These are phyloP conservation scores for Aspidiotus destructor DNA, from an alignment of 2,888 invertebrate species.

Conservation along the genomic window DNA sequence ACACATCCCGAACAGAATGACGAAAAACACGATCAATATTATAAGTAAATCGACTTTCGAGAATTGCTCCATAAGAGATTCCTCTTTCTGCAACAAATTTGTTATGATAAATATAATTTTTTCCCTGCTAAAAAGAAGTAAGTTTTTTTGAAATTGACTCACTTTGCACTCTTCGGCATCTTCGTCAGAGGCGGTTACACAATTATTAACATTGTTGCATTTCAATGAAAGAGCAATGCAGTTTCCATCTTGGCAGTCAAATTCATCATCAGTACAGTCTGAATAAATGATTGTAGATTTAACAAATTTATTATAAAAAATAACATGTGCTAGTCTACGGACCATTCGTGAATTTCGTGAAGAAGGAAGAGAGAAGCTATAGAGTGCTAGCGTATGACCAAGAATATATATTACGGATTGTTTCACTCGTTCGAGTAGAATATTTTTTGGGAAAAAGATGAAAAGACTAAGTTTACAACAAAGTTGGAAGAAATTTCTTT, in stretches of 20 bases:
- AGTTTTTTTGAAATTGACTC: background rate
- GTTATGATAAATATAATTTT: background rate
- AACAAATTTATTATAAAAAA: too few relatives aligned
- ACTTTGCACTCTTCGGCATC: conserved; percentile 41
- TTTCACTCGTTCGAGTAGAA: too few relatives aligned
- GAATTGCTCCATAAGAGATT: conserved; percentile 29
- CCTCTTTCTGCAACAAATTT: conserved; percentile 29
- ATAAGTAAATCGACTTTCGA: conserved; percentile 55
- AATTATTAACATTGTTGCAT: conserved; percentile 69
- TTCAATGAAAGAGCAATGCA: conserved; percentile 61
- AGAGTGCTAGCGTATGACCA: too few relatives aligned
- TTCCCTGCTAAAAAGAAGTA: background rate
- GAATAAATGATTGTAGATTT: conserved; percentile 11
- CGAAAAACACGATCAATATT: conserved; percentile 75
- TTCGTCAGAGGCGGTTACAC: conserved; percentile 74
- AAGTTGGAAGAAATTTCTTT: too few relatives aligned
- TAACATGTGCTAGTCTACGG: too few relatives aligned
- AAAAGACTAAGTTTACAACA: too few relatives aligned
- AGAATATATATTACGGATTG: too few relatives aligned
- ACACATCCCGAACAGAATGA: conserved; percentile 79
- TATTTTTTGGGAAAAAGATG: too few relatives aligned
- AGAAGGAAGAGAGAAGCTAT: too few relatives aligned
- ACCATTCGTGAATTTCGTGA: too few relatives aligned
- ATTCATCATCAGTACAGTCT: conserved; percentile 53
- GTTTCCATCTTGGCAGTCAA: conserved; percentile 76